A percentile compares a stretch with the other conserved stretches of the same genome.
Evolutionary conservation across 2,113 vertebrate species (phyloP).

Genomic region (Epinephelus cyanopodus): DNA sequence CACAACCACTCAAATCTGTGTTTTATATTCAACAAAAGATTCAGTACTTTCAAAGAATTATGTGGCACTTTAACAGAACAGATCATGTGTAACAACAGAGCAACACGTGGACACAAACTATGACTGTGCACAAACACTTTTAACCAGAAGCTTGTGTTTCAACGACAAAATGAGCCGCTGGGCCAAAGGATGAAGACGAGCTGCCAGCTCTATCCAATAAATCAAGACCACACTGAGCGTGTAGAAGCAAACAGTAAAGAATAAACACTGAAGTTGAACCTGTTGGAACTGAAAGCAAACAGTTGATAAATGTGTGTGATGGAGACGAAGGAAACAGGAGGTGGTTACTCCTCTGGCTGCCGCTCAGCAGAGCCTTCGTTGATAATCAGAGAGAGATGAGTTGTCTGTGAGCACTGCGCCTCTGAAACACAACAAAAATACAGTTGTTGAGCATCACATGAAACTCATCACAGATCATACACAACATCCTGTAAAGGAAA

Average conservation of each 20-base stretch:
- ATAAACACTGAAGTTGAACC: slow-evolving; percentile 22
- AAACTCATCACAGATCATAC: no score
- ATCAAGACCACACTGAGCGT: neutral
- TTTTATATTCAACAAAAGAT: slow-evolving; percentile 37
- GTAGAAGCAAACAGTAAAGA: neutral
- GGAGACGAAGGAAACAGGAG: neutral
- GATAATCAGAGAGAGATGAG: slow-evolving; percentile 64
- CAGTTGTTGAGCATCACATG: neutral
- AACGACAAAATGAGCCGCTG: slow-evolving; percentile 11
- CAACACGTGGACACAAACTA: neutral
- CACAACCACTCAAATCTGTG: slow-evolving; percentile 14
- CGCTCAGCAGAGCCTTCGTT: slow-evolving; percentile 15
- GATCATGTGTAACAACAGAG: slow-evolving; percentile 12
- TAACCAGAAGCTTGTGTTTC: neutral
- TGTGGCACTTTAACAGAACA: slow-evolving; percentile 22
- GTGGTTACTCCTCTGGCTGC: slow-evolving; percentile 25
- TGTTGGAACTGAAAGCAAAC: neutral
- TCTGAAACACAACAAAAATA: slow-evolving; percentile 11
- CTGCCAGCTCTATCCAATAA: neutral
- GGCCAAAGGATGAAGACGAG: neutral
- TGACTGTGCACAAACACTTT: neutral
- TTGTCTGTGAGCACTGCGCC: slow-evolving; percentile 47
- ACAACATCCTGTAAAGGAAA: neutral
- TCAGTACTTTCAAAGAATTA: slow-evolving; percentile 11
- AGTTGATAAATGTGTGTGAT: neutral